Evolutionary conservation across 1,140 invertebrate species (phyloP), one percentile per base, ranked within the genome.

Genomic region (Marisa cornuarietis): DNA sequence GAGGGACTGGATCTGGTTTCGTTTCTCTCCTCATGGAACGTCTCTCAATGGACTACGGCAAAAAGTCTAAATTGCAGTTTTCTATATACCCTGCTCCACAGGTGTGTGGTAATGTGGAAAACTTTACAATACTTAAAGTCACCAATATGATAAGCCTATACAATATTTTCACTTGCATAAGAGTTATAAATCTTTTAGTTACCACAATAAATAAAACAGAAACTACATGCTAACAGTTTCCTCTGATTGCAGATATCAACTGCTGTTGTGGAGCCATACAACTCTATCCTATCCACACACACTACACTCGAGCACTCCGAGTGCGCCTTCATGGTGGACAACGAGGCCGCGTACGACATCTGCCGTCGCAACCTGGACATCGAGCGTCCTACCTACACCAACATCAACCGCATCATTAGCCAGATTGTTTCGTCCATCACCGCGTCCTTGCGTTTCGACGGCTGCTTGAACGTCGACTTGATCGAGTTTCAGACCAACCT

Each of bases 301-400:
- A 78, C 74, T 22, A 81, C 86, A 0, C 71, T 89, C 49, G 87
- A 87, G 62, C 87, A 89, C 76, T 83, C 86, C 14, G 90, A 91
- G 76, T 91, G 90, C 76, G 89, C 91, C 49, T 91, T 91, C 82
- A 86, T 96, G 95, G 85, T 96, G 26, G 95, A 96, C 91, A 96
- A 94, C 88, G 95, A 96, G 90, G 95, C 95, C 82, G 97, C 97
- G 87, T 97, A 97, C 84, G 96, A 97, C 88, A 96, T 97, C 90
- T 97, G 96, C 91, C 93, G 95, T 69, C 93, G 95, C 65, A 96
- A 96, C 88, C 88, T 97, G 85, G 95, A 96, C 90, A 96, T 97
- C 82, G 95, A 96, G 85, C 93, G 95, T 63, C 95, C 95, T 18
- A 79, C 82, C n/a, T 89, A 87, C 82, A 84, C 82, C 58, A 88